A percentile compares a stretch with the other conserved stretches of the same genome.
Conservation (phyloP, 2,113 vertebrate species). For the Synodontis membranacea region DNA sequence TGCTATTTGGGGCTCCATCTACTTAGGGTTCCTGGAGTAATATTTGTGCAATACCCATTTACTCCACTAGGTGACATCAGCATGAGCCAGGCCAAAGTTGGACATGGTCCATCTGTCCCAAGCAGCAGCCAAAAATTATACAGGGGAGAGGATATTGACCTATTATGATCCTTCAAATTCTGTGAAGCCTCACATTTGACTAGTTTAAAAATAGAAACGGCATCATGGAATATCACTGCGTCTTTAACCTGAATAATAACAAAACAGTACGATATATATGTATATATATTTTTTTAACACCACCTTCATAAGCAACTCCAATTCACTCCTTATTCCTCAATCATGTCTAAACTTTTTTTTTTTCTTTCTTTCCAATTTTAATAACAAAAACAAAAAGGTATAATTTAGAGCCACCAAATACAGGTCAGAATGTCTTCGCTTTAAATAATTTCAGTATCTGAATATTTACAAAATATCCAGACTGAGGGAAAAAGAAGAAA, state of each 20-base stretch:
- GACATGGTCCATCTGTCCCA: not conserved
- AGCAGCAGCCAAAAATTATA: not conserved
- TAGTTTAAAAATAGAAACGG: not conserved
- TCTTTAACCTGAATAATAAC: not conserved
- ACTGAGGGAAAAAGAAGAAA: not conserved
- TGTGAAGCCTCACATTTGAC: slow-evolving; percentile 17
- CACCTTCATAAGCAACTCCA: not conserved
- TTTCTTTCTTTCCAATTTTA: slow-evolving; percentile 15
- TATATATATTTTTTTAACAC: too few species aligned
- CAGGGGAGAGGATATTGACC: not conserved
- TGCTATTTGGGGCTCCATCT: not conserved
- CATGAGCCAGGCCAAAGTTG: not conserved
- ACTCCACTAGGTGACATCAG: slow-evolving; percentile 59
- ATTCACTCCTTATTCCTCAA: slow-evolving; percentile 8
- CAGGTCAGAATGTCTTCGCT: slow-evolving; percentile 4
- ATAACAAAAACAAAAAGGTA: slow-evolving; percentile 40
- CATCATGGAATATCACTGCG: not conserved
- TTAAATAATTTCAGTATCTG: slow-evolving; percentile 9
- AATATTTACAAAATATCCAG: slow-evolving; percentile 29
- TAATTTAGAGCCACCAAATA: slow-evolving; percentile 22
- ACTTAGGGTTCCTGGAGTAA: not conserved
- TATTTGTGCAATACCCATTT: not conserved
- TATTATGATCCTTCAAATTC: not conserved
- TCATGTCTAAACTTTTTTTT: slow-evolving; percentile 36
- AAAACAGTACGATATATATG: too few species aligned